Percentiles rank a stretch among this genome's conserved stretches.
These are phyloP conservation scores for Pyrocephalus nanus DNA, from an alignment of 2,797 vertebrate species.

Conservation along the genomic window DNA sequence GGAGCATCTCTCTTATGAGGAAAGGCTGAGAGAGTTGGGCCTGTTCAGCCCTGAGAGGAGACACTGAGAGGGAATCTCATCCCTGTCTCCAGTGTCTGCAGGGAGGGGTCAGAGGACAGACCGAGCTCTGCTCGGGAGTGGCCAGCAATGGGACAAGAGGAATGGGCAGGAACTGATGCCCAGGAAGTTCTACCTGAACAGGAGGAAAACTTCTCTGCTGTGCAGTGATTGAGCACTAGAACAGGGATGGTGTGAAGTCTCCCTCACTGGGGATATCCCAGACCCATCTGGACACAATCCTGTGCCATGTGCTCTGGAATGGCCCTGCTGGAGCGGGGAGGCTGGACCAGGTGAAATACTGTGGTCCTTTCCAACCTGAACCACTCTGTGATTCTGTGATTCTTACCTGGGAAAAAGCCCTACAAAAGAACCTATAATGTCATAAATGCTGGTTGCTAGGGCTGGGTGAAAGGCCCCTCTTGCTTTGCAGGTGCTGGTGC, in stretches of 20 bases:
- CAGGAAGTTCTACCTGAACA: background rate
- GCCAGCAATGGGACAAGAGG: background rate
- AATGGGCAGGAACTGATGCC: background rate
- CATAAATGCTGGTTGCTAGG: background rate
- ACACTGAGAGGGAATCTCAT: background rate
- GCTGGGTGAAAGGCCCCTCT: background rate
- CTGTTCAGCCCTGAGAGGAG: accelerated
- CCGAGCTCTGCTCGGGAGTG: accelerated
- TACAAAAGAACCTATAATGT: background rate
- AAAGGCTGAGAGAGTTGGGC: background rate
- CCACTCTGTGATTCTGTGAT: background rate
- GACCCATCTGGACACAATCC: background rate
- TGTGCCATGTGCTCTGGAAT: background rate
- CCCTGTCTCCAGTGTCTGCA: background rate
- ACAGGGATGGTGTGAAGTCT: background rate
- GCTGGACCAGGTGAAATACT: too few species aligned
- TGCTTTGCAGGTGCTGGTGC: background rate
- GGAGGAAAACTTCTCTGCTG: background rate
- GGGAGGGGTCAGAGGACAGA: background rate
- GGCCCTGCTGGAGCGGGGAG: background rate
- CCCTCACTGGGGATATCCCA: background rate
- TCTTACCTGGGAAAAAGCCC: background rate
- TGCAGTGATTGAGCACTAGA: background rate
- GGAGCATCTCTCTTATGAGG: background rate
- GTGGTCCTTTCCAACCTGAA: background rate